phyloP scores from a whole-genome alignment of 2,113 vertebrate genomes.

The Eidolon helvum region DNA sequence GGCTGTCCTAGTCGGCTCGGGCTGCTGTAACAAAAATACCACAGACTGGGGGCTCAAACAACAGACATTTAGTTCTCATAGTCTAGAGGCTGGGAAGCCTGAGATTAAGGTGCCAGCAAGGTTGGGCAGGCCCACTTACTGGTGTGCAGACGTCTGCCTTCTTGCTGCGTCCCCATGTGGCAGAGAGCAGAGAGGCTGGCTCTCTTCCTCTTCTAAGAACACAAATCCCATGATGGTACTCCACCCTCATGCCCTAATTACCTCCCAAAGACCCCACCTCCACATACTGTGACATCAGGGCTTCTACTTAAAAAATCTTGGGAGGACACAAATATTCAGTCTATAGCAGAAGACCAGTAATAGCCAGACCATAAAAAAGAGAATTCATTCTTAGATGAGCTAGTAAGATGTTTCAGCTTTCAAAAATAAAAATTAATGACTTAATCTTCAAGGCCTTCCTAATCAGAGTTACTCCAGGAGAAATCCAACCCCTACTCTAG shows the following conservation, averaged over 20 bases:
- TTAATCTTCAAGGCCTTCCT: not conserved
- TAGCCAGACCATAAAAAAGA: not conserved
- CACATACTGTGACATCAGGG: not conserved
- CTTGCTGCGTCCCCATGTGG: rapidly evolving
- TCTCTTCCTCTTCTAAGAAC: not conserved
- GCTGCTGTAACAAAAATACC: not conserved
- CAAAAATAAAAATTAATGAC: not conserved
- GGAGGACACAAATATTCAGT: not conserved
- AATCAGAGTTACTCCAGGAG: not conserved
- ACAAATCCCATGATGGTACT: too few species aligned
- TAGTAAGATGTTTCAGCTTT: not conserved
- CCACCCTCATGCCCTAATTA: not conserved
- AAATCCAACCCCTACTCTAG: not conserved
- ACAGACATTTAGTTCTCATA: not conserved
- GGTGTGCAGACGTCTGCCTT: not conserved
- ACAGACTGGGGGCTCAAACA: not conserved
- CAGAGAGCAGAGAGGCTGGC: too few species aligned
- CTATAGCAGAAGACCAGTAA: not conserved
- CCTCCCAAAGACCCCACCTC: not conserved
- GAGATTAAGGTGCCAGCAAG: not conserved
- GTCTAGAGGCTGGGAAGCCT: not conserved
- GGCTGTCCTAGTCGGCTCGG: not conserved
- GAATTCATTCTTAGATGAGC: not conserved
- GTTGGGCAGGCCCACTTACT: not conserved
- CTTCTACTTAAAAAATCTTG: not conserved